Evolutionary conservation across 2,113 vertebrate species (phyloP).

Genomic region (Axis porcinus): DNA sequence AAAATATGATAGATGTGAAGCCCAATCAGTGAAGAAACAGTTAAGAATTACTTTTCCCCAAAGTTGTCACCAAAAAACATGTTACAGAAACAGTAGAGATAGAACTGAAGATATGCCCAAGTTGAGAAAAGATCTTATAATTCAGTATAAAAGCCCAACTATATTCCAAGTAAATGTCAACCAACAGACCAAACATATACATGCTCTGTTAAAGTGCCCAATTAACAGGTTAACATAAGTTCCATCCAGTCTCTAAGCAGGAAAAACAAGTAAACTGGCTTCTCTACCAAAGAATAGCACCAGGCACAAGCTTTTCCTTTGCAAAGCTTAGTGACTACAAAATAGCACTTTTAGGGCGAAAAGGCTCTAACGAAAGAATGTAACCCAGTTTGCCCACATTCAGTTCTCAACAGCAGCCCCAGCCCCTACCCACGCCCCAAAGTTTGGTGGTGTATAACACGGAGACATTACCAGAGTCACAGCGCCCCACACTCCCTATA

Average conservation of each 20-base stretch:
- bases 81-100: not conserved
- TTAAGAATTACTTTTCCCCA: not conserved
- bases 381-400: not conserved
- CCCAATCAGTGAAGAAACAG: not conserved
- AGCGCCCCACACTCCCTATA: not conserved
- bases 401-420: not conserved
- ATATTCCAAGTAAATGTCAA: not conserved
- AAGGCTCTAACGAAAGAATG: not conserved
- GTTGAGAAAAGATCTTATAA: not conserved
- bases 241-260: not conserved
- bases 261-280: not conserved
- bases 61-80: not conserved
- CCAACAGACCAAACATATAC: not conserved
- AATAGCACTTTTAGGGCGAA: not conserved
- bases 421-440: not conserved
- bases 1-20: not conserved
- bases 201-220: not conserved
- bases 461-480: not conserved
- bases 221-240: not conserved
- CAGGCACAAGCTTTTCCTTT: not conserved
- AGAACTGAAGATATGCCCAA: not conserved
- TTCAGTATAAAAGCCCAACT: not conserved
- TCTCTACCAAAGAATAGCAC: not conserved
- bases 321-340: not conserved
- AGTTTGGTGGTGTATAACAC: fast-evolving